phyloP scores from a whole-genome alignment of 2,113 vertebrate genomes.

The Myodes glareolus region DNA sequence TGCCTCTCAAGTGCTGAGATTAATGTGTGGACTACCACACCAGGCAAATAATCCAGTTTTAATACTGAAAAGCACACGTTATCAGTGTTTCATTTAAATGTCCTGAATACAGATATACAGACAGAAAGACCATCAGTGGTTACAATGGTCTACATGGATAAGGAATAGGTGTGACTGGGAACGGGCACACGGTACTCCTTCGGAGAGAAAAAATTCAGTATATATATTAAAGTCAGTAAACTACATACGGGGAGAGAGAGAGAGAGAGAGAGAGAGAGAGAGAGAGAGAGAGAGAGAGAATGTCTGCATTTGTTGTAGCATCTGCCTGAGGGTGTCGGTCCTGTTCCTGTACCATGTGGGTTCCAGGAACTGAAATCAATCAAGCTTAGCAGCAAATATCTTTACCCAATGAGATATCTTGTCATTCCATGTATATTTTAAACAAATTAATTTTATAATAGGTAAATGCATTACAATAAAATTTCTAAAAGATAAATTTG shows the following conservation, averaged over 20 bases:
- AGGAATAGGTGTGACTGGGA: neutral
- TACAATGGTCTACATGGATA: neutral
- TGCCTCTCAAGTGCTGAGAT: neutral
- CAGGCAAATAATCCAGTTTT: neutral
- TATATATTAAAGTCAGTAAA: slow-evolving; percentile 9
- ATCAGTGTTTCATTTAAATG: neutral
- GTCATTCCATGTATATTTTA: too few species aligned
- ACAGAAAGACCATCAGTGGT: neutral
- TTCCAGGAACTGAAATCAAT: too few species aligned
- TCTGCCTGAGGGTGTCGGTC: neutral
- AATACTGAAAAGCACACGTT: neutral
- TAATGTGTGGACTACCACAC: neutral
- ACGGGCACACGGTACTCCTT: neutral
- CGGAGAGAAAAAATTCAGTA: neutral
- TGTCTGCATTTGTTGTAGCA: neutral
- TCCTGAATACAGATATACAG: neutral
- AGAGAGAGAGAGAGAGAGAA: too few species aligned
- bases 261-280: too few species aligned
- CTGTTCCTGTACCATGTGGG: neutral
- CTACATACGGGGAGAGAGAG: neutral
- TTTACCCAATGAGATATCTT: too few species aligned
- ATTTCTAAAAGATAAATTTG: too few species aligned
- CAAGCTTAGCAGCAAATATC: too few species aligned
- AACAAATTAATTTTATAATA: too few species aligned
- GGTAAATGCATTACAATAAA: too few species aligned